Conservation (phyloP, 2,797 vertebrate species). For the Arremon aurantiirostris region DNA sequence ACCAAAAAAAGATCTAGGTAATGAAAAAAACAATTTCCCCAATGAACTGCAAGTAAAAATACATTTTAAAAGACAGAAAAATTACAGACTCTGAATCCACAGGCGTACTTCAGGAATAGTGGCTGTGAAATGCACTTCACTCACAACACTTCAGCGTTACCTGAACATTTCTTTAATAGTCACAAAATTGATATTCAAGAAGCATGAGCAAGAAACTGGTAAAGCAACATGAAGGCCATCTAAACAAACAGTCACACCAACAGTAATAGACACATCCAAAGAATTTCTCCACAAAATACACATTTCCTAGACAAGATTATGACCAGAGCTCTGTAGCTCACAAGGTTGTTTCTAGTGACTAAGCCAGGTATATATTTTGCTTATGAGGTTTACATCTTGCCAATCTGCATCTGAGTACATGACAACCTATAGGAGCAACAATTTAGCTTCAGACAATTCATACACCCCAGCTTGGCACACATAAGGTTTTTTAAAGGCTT, state of each 20-base stretch:
- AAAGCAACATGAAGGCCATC: neutral
- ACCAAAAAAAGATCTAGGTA: slow-evolving; percentile 24
- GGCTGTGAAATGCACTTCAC: slow-evolving; percentile 22
- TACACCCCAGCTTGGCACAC: neutral
- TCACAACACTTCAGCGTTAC: neutral
- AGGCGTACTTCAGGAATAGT: slow-evolving; percentile 1
- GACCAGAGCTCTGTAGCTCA: neutral
- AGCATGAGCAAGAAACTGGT: neutral
- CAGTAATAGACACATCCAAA: neutral
- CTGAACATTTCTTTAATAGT: neutral
- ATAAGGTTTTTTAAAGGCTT: neutral
- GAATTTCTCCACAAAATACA: neutral
- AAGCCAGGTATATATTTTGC: neutral
- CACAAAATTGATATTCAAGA: neutral
- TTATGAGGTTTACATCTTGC: neutral
- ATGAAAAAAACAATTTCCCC: slow-evolving; percentile 47
- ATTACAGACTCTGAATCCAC: neutral
- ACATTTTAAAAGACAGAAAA: slow-evolving; percentile 47
- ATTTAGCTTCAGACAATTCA: neutral
- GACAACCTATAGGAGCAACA: neutral
- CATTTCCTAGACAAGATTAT: neutral
- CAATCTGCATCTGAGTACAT: neutral
- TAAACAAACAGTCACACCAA: neutral
- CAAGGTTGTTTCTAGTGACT: neutral
- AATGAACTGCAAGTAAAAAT: slow-evolving; percentile 31